Base-by-base conservation (phyloP, 2,888 invertebrate genomes). In the Lasius platythorax region DNA sequence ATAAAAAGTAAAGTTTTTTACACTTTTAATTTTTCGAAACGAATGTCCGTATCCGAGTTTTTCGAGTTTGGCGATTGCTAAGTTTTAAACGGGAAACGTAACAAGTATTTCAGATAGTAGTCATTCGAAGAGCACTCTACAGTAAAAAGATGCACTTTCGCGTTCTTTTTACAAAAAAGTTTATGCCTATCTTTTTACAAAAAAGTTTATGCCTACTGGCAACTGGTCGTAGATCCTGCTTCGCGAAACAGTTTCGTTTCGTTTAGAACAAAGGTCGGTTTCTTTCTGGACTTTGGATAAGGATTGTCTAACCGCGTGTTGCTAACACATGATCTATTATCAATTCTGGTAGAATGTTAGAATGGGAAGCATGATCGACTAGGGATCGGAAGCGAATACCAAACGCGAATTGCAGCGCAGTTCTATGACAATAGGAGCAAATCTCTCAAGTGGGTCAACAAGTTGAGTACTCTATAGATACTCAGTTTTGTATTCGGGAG, bases 401-500 rank as follows among this genome's bases (percentile, higher is more conserved):
- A 61, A 66, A 46, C 40, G 46, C n/a, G 75, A 64, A 66, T 53
- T 66, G 46, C 0, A 66, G 40, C 40, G 40, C 33, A 8, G 15
- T 63, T 28, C 46, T 58, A 46, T 33, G 43, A 78, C n/a, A 30
- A 33, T 43, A 43, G 15, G 23, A 70, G 46, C 37, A 53, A 72
- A 66, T 84, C 79, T 81, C 72, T 53, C 46, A 70, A 84, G 79
- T 84, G 72, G 84, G 84, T 84, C 84, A 79, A 84, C 84, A 79
- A 84, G 79, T 84, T 79, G 61, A 79, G 58, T 66, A 72, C 23
- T 83, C 70, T 28, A 58, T 43, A 74, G 64, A 33, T 23, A 43
- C 46, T 53, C 43, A 46, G 46, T 75, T 82, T 82, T 58, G 70
- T 79, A 79, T 79, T 81, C 61, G 46, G 30, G 4, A 18, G 28